Conservation (phyloP, 2,797 vertebrate genomes). For the Neosilurus mollespiculum region DNA sequence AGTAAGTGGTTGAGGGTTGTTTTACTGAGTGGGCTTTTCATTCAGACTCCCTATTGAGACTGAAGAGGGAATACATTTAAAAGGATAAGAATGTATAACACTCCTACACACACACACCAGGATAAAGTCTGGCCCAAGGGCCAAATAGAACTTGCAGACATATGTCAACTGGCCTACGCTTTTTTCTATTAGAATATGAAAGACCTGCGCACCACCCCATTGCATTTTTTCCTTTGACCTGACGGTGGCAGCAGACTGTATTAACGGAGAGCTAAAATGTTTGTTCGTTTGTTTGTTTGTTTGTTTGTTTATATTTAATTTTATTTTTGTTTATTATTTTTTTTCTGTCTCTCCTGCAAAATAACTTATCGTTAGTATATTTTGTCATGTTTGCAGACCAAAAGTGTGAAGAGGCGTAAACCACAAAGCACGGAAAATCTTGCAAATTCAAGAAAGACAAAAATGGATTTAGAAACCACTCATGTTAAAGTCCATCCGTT, state of each 20-base stretch:
- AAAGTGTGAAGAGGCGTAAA: neutral
- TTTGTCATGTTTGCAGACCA: neutral
- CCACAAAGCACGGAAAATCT: neutral
- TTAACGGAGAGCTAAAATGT: neutral
- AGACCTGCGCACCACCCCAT: neutral
- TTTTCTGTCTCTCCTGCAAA: neutral
- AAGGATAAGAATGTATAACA: slow-evolving; percentile 7
- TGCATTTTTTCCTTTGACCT: neutral
- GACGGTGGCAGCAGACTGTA: neutral
- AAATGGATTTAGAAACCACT: neutral
- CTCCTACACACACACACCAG: neutral
- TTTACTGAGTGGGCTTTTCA: slow-evolving; percentile 26
- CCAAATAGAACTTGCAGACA: neutral
- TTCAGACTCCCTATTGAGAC: slow-evolving; percentile 12
- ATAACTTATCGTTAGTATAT: neutral
- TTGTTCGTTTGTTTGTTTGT: neutral
- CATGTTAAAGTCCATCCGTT: no score
- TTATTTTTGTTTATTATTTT: no score
- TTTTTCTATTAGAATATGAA: neutral
- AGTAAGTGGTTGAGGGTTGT: slow-evolving; percentile 27
- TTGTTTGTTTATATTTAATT: no score
- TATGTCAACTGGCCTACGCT: neutral
- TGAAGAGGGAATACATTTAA: slow-evolving; percentile 20
- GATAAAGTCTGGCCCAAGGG: neutral
- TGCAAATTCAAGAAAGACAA: neutral